Percentiles rank a stretch among this genome's conserved stretches.
These are phyloP conservation scores for Sebastiscus albofasciatus DNA, from an alignment of 2,797 vertebrate species.

Conservation along the genomic window DNA sequence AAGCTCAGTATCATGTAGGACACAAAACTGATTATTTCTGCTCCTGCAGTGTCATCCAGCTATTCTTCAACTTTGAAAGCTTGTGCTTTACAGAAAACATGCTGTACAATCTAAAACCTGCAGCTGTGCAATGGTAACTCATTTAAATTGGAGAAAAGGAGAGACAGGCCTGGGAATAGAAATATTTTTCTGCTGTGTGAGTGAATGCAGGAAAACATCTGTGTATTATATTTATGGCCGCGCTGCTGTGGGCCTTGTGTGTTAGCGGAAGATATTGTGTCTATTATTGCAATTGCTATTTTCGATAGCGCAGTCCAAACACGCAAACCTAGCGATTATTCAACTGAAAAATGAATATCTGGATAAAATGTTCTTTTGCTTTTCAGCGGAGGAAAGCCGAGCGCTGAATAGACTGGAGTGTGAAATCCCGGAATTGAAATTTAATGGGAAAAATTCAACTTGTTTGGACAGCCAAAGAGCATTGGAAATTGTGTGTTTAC, in stretches of 20 bases:
- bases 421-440: slow-evolving; percentile 54
- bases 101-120: slow-evolving; percentile 38
- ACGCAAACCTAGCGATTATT: slow-evolving; percentile 23
- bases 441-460: slow-evolving; percentile 43
- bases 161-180: background rate
- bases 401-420: slow-evolving; percentile 26
- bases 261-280: slow-evolving; percentile 32
- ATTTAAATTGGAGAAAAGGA: slow-evolving; percentile 16
- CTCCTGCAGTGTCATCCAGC: slow-evolving; percentile 1
- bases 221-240: background rate
- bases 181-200: background rate
- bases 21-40: slow-evolving; percentile 29
- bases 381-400: slow-evolving; percentile 16
- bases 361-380: slow-evolving; percentile 23
- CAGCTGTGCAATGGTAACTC: slow-evolving; percentile 38
- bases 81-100: slow-evolving; percentile 6
- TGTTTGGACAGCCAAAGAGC: slow-evolving; percentile 31
- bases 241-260: background rate
- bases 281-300: slow-evolving; percentile 35
- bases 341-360: slow-evolving; percentile 50
- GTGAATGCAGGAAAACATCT: slow-evolving; percentile 19
- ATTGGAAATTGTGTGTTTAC: slow-evolving; percentile 39
- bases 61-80: slow-evolving; percentile 28
- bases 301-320: slow-evolving; percentile 5
- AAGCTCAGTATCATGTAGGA: slow-evolving; percentile 16